Percentiles rank a stretch among this genome's conserved stretches.
These are phyloP conservation scores for Heterodera filipjevi DNA, from an alignment of 2,888 invertebrate genomes.

Conservation along the genomic window DNA sequence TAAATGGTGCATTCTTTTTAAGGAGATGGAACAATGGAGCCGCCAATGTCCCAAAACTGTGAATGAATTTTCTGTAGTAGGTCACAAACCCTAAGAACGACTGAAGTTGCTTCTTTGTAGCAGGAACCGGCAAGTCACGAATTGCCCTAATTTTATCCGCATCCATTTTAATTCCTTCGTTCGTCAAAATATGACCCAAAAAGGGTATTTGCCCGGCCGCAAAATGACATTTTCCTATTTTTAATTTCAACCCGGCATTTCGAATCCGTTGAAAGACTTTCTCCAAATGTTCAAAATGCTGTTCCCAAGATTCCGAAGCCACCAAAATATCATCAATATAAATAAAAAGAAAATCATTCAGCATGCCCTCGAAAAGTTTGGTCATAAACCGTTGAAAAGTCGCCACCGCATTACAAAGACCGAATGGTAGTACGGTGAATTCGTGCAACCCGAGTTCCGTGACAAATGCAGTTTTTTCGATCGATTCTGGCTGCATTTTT, in stretches of 20 bases:
- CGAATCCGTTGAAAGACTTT: constrained; percentile 35
- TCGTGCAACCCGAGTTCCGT: too few species aligned
- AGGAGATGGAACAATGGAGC: constrained; percentile 41
- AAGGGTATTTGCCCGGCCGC: background rate
- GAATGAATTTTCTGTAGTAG: constrained; percentile 45
- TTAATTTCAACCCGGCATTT: constrained; percentile 30
- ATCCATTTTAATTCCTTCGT: constrained; percentile 31
- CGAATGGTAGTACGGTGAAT: too few species aligned
- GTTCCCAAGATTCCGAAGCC: constrained; percentile 31
- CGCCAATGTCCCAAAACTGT: constrained; percentile 40
- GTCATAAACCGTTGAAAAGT: constrained; percentile 12
- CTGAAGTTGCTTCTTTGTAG: constrained; percentile 21
- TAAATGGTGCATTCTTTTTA: constrained; percentile 34
- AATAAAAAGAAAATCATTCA: constrained; percentile 32
- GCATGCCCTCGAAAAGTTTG: constrained; percentile 32
- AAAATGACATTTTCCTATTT: constrained; percentile 36
- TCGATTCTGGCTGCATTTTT: too few species aligned
- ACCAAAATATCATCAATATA: constrained; percentile 55
- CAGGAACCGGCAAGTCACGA: constrained; percentile 32
- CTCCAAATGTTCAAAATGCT: constrained; percentile 26
- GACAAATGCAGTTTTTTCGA: too few species aligned
- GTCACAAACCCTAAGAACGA: too few species aligned
- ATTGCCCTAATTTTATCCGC: constrained; percentile 31
- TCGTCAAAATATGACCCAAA: constrained; percentile 34
- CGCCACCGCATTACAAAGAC: too few species aligned